phyloP scores from a whole-genome alignment of 2,797 vertebrate genomes.

The Eidolon dupreanum region DNA sequence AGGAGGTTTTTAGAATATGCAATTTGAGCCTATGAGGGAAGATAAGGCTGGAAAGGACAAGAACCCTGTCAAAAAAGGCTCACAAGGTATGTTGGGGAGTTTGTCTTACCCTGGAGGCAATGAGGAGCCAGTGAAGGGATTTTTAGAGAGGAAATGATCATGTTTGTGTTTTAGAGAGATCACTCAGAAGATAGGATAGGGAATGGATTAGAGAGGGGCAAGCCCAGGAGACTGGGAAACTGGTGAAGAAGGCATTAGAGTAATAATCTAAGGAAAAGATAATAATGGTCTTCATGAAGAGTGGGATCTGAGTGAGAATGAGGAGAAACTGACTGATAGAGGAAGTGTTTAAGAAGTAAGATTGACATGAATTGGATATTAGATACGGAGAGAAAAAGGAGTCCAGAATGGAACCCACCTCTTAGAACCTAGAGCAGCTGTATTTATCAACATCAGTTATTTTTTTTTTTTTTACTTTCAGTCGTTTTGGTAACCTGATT shows the following conservation, averaged over 20 bases:
- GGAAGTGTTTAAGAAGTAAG: background rate
- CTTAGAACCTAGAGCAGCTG: background rate
- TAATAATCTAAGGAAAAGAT: background rate
- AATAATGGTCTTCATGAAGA: background rate
- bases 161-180: background rate
- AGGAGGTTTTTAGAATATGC: background rate
- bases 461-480: conserved; percentile 68
- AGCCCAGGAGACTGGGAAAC: background rate
- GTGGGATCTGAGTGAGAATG: background rate
- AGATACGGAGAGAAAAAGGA: background rate
- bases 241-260: background rate
- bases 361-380: background rate
- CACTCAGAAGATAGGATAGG: background rate
- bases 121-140: background rate
- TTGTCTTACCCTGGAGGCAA: background rate
- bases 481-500: conserved; percentile 95
- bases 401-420: background rate
- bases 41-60: background rate
- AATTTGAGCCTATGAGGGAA: background rate
- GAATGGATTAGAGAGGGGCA: background rate
- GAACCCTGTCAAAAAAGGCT: background rate
- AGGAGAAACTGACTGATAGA: background rate
- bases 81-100: background rate
- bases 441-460: background rate
- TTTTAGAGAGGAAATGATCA: background rate